Evolutionary conservation across 2,797 vertebrate genomes (phyloP).

Genomic region (Kryptopterus vitreolus): DNA sequence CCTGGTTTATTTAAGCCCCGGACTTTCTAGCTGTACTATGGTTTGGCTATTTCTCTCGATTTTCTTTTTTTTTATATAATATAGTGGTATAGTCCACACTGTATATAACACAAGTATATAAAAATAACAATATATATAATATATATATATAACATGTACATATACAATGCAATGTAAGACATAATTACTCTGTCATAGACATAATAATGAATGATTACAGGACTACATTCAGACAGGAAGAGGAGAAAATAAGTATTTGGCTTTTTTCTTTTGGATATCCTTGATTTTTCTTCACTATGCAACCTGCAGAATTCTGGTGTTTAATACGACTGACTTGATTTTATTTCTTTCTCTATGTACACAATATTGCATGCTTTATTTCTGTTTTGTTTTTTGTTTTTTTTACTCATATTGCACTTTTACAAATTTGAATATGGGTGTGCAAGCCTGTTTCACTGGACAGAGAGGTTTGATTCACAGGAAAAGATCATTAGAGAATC

Average conservation of each 20-base stretch:
- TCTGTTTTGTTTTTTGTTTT: too few relatives aligned
- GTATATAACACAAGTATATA: too few relatives aligned
- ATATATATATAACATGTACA: too few relatives aligned
- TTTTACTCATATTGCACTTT: conserved; percentile 52
- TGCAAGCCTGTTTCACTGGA: conserved; percentile 40
- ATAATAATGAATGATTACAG: conserved; percentile 25
- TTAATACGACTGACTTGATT: conserved; percentile 43
- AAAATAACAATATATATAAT: too few relatives aligned
- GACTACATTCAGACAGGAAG: conserved; percentile 27
- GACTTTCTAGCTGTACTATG: too few relatives aligned
- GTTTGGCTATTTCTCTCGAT: too few relatives aligned
- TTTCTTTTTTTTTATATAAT: too few relatives aligned
- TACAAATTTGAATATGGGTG: conserved; percentile 42
- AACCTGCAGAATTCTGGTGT: conserved; percentile 51
- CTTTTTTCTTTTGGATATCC: not conserved
- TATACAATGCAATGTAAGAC: conserved; percentile 43
- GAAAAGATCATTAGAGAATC: conserved; percentile 4
- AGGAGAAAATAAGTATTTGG: conserved; percentile 12
- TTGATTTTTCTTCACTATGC: conserved; percentile 54
- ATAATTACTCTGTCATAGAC: conserved; percentile 34
- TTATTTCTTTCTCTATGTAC: conserved; percentile 55
- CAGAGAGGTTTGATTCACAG: conserved; percentile 42
- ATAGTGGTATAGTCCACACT: too few relatives aligned
- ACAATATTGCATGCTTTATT: conserved; percentile 46
- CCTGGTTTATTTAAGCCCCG: too few relatives aligned